Percentiles rank a stretch among this genome's conserved stretches.
Conservation (phyloP, 2,797 vertebrate species). For the Capromys pilorides region DNA sequence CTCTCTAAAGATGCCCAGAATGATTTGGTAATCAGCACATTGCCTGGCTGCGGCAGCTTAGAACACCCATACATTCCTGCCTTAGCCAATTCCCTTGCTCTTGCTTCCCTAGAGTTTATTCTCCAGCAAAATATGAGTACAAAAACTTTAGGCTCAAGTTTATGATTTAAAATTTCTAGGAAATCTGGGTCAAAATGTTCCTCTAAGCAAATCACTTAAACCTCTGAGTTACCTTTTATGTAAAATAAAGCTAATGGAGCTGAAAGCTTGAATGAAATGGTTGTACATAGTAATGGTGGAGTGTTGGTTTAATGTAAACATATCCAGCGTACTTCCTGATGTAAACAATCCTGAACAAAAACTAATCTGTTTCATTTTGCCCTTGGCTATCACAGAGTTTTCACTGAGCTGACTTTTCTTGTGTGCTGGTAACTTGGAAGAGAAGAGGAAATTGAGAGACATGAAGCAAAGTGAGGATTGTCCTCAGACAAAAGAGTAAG, state of each 20-base stretch:
- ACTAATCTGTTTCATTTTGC: slow-evolving; percentile 3
- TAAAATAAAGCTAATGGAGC: slow-evolving; percentile 46
- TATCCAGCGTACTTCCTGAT: slow-evolving; percentile 21
- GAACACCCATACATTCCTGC: neutral
- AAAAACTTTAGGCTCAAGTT: neutral
- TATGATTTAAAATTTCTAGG: neutral
- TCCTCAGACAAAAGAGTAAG: neutral
- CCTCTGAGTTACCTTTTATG: slow-evolving; percentile 32
- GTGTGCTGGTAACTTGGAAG: neutral
- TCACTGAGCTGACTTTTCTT: neutral
- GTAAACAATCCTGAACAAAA: slow-evolving; percentile 54
- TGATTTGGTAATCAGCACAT: neutral
- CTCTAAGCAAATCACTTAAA: slow-evolving; percentile 28
- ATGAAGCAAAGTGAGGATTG: neutral
- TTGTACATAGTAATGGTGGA: neutral
- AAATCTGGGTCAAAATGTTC: slow-evolving; percentile 30
- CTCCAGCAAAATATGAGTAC: neutral
- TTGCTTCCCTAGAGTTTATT: neutral
- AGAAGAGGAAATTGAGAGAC: neutral
- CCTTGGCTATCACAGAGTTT: neutral
- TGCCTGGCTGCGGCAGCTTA: too few relatives aligned
- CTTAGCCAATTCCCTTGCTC: neutral
- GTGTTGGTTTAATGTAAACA: slow-evolving; percentile 42
- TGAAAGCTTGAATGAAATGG: neutral
- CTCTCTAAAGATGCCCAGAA: neutral